These are phyloP conservation scores for Choloepus hoffmanni DNA, from an alignment of 2,113 vertebrate species.

Conservation along the genomic window DNA sequence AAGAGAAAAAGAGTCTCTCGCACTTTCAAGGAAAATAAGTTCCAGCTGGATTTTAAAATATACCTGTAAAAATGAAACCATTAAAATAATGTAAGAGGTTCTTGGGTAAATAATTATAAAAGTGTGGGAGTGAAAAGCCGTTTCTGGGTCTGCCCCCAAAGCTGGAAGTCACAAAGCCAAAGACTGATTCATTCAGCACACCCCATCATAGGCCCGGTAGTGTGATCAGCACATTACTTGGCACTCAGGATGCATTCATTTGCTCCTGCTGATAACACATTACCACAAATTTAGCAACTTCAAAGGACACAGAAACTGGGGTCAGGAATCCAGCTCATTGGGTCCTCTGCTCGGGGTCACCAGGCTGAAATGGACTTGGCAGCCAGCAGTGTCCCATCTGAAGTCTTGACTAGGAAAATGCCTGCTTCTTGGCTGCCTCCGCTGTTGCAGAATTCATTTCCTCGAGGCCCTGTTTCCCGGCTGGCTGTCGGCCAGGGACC, in stretches of 20 bases:
- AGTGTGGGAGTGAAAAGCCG: background rate
- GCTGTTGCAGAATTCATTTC: background rate
- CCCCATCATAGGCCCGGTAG: too few species aligned
- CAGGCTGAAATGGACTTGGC: too few species aligned
- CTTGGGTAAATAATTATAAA: background rate
- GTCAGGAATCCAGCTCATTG: too few species aligned
- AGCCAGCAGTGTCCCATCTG: background rate
- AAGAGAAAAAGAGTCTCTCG: background rate
- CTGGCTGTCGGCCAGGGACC: background rate
- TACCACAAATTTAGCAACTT: background rate
- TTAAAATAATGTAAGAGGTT: background rate
- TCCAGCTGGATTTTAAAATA: background rate
- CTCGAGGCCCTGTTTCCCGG: background rate
- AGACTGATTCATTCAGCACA: accelerated
- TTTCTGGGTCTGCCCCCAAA: background rate
- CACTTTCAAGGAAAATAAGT: background rate
- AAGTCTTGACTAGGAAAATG: background rate
- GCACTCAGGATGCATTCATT: accelerated
- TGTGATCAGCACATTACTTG: accelerated
- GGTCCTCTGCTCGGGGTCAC: background rate
- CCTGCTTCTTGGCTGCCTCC: background rate
- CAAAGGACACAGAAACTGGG: too few species aligned
- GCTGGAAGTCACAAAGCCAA: too few species aligned
- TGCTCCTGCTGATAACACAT: too few species aligned
- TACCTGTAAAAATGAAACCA: background rate